phyloP scores from a whole-genome alignment of 2,797 vertebrate species.

The Toxotes lorentzi region DNA sequence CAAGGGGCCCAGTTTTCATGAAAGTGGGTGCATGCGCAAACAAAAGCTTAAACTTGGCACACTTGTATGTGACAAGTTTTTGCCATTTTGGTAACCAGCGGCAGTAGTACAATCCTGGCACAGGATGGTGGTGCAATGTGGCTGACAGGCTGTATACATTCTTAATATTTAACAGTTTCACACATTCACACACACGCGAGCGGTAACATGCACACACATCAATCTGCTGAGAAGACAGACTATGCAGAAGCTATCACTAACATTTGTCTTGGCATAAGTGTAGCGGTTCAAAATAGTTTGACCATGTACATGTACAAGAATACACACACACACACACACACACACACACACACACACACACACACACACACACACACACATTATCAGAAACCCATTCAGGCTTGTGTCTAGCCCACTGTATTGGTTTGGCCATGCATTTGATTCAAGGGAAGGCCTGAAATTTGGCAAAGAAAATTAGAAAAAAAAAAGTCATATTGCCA shows the following conservation, averaged over 20 bases:
- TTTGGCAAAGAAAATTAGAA: constrained; percentile 40
- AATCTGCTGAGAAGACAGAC: constrained; percentile 17
- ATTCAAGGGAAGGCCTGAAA: constrained; percentile 53
- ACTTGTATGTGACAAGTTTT: background rate
- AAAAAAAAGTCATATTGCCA: constrained; percentile 52
- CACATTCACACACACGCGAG: constrained; percentile 3
- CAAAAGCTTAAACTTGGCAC: background rate
- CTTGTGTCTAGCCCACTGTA: constrained; percentile 10
- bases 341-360: background rate
- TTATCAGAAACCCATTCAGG: background rate
- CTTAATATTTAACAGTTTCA: constrained; percentile 8
- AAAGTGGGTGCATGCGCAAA: background rate
- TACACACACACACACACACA: background rate
- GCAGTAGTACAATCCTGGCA: constrained; percentile 2
- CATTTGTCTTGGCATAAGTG: constrained; percentile 19
- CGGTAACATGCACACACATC: background rate
- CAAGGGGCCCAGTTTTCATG: background rate
- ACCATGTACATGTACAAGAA: background rate
- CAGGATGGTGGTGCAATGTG: background rate
- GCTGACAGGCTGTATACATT: constrained; percentile 11
- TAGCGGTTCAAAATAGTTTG: constrained; percentile 34
- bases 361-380: background rate
- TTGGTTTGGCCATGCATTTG: constrained; percentile 45
- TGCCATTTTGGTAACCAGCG: background rate
- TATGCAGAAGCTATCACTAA: constrained; percentile 13